Percentiles rank a stretch among this genome's conserved stretches.
These are phyloP conservation scores for Megalops cyprinoides DNA, from an alignment of 2,797 vertebrate genomes.

Conservation along the genomic window DNA sequence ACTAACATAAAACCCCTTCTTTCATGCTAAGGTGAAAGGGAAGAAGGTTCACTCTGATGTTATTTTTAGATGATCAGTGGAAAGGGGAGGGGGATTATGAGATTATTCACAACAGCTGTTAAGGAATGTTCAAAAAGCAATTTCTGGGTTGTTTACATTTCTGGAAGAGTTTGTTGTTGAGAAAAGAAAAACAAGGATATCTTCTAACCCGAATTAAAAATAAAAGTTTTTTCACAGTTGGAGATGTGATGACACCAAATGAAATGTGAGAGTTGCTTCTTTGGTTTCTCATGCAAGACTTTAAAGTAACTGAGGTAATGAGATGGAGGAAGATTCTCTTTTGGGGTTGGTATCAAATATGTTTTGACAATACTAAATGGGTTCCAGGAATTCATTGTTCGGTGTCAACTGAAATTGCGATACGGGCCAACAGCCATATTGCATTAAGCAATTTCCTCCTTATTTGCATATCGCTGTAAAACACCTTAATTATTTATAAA, in stretches of 20 bases:
- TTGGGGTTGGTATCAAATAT: neutral
- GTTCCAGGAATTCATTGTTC: neutral
- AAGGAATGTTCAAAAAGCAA: neutral
- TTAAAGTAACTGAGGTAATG: neutral
- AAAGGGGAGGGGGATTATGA: too few relatives aligned
- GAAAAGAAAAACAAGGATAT: neutral
- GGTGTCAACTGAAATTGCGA: neutral
- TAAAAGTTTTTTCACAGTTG: neutral
- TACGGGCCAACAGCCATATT: slow-evolving; percentile 27
- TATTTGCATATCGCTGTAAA: slow-evolving; percentile 52
- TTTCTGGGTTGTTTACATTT: neutral
- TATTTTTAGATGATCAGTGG: too few relatives aligned
- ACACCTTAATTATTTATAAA: slow-evolving; percentile 63
- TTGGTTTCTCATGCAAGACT: neutral
- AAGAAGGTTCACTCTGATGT: too few relatives aligned
- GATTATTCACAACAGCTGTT: slow-evolving; percentile 6
- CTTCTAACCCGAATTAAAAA: neutral
- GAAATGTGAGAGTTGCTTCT: neutral
- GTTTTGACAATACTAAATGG: slow-evolving; percentile 14
- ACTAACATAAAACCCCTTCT: too few relatives aligned
- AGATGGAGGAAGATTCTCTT: neutral
- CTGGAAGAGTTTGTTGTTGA: neutral
- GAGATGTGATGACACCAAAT: neutral
- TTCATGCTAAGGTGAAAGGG: too few relatives aligned
- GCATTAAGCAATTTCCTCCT: slow-evolving; percentile 42